Evolutionary conservation across 2,797 vertebrate species (phyloP), one percentile per base, ranked within the genome.

Genomic region (Cossypha heuglini): DNA sequence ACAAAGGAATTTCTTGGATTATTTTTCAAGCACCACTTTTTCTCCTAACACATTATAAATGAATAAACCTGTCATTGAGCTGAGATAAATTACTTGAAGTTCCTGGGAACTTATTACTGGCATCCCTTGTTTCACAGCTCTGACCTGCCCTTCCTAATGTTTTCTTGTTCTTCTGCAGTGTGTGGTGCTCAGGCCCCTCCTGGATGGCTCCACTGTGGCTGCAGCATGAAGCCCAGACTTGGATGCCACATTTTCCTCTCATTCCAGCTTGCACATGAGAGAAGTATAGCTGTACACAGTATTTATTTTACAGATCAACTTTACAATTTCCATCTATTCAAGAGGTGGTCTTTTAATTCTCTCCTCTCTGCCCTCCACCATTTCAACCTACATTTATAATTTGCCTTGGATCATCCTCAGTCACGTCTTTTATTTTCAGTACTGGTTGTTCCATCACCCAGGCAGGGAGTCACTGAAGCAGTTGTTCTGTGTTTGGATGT

Each of bases 61-160:
- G 37, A 94, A 75, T 86, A 95, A 91, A 93, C 69, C 69, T 86
- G 78, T 93, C 94, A 93, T 21, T 61, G 40, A 89, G 35, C 73
- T 66, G 77, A 86, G 81, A 88, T 72, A 89, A 94, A 94, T 84
- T 79, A 49, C 86, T 73, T 93, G 58, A 86, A 67, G 58, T 96
- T 94, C 64, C 83, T 93, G 75, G 74, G 75, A 96, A 85, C 18
- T 77, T 92, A 86, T n/a, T 91, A 42, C 57, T 72, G 64, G 66
- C 68, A 80, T 61, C 21, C 37, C 45, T 86, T 74, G 22, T 66
- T 94, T 91, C 43, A 48, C 16, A 54, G 33, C 33, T 81, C 86
- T 86, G 89, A 89, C 66, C 73, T 21, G 5, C 64, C 82, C 62
- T 62, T 63, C 40, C 6, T 57, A 7, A 92, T 84, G 49, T 57